Evolutionary conservation across 1,140 invertebrate species (phyloP).

Genomic region (Planococcus citri): DNA sequence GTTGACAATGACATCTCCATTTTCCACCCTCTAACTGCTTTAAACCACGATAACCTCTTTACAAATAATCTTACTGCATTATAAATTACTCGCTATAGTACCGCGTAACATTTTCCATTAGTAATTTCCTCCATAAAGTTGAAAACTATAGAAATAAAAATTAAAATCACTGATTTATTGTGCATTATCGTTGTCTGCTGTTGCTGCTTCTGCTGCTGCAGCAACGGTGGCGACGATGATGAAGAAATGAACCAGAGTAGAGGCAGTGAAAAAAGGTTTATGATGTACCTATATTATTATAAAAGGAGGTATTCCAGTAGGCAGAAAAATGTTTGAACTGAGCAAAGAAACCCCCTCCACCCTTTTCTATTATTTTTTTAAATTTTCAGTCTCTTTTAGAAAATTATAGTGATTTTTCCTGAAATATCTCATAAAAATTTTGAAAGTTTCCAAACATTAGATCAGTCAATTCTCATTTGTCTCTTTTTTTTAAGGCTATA

Average conservation of each 20-base stretch:
- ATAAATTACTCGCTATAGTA: conserved; percentile 3
- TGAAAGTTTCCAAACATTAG: no score
- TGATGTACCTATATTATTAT: no score
- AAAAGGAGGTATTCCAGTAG: no score
- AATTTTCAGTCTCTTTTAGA: no score
- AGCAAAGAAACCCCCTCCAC: no score
- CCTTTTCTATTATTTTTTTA: no score
- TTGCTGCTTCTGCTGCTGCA: no score
- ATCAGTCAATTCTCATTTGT: no score
- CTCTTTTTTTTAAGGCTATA: no score
- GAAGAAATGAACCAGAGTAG: neutral
- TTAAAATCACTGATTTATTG: neutral
- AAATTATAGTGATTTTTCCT: no score
- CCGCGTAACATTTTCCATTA: conserved; percentile 6
- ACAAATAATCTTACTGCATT: neutral
- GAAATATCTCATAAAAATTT: no score
- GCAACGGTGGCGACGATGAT: neutral
- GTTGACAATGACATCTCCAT: conserved; percentile 20
- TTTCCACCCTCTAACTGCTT: conserved; percentile 19
- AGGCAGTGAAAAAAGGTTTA: neutral
- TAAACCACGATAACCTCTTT: conserved; percentile 20
- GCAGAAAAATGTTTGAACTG: no score
- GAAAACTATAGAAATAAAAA: neutral
- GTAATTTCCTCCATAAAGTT: conserved; percentile 10
- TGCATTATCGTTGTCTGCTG: neutral